Evolutionary conservation across 2,797 vertebrate species (phyloP), one percentile per base, ranked within the genome.

Genomic region (Heteromormyrus szaboi): DNA sequence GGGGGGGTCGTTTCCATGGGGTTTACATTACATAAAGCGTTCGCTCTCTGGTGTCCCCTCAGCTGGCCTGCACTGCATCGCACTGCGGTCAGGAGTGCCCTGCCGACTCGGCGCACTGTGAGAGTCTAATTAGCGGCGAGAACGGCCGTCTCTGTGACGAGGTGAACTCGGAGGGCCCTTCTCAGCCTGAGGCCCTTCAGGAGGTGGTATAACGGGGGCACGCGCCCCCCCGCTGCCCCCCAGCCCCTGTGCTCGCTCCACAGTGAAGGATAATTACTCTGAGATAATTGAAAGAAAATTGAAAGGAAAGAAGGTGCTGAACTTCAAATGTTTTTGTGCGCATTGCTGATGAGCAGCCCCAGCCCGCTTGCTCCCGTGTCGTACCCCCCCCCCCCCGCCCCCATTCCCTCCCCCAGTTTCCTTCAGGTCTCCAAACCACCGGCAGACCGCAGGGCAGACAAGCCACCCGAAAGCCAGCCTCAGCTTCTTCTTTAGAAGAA

Each of bases 121-220:
- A 94, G 92, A 93, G 89, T 90, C 91, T 93, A 95, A 95, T 95
- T 95, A 95, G 93, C 93, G 93, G 92, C 92, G 93, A 94, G 92
- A 92, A 91, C 92, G 90, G 90, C 90, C 90, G 94, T 94, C 93
- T 95, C 93, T 92, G 90, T 94, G 94, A 94, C 93, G 93, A 92
- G 91, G 91, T 94, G 94, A 95, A 94, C 94, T 94, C 92, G 92
- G 91, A 94, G 93, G 22, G 91, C 92, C 94, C 93, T 94, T 94
- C 93, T 88, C 90, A 90, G 93, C 94, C 94, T 84, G 92, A 94
- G 94, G 94, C 94, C 83, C 89, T 92, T 93, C 89, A 41, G 92
- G 92, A 94, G 93, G 93, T 94, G 91, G 90, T 95, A 93, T 92
- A 92, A 93, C 93, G 92, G 92, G 92, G 92, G 92, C 94, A 90